Conservation (phyloP, 1,140 invertebrate genomes). For the Drosophila guanche region DNA sequence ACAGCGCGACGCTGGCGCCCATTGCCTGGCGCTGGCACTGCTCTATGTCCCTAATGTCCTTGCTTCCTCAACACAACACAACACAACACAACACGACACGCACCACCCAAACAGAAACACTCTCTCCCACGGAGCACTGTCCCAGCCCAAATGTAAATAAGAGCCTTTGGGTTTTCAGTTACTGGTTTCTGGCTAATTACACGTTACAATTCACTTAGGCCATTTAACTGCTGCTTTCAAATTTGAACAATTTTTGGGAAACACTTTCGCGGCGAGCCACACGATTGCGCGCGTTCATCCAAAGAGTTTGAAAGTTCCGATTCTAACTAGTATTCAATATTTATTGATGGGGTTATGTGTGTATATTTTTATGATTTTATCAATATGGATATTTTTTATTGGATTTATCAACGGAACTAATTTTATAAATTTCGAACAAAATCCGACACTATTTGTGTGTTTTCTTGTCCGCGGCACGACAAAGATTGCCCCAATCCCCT, state of each 20-base stretch:
- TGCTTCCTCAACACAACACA: conserved; percentile 36
- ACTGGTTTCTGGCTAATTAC: conserved; percentile 35
- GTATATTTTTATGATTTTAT: too few relatives aligned
- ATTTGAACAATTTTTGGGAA: conserved; percentile 60
- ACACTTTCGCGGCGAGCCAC: conserved; percentile 19
- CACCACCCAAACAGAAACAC: neutral
- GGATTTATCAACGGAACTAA: too few relatives aligned
- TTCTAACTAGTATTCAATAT: conserved; percentile 57
- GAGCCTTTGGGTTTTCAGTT: neutral
- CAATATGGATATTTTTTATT: too few relatives aligned
- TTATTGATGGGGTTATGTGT: too few relatives aligned
- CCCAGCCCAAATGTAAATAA: conserved; percentile 32
- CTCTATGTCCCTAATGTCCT: conserved; percentile 76
- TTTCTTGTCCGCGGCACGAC: too few relatives aligned
- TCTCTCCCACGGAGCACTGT: conserved; percentile 19
- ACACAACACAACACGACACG: conserved; percentile 26
- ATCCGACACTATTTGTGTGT: too few relatives aligned
- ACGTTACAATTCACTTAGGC: conserved; percentile 44
- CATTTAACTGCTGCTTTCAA: conserved; percentile 51
- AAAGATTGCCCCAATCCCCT: too few relatives aligned
- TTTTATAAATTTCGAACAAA: too few relatives aligned
- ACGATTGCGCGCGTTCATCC: conserved; percentile 57
- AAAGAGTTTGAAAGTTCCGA: conserved; percentile 69
- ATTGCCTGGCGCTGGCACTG: conserved; percentile 12
- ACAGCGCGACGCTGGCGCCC: neutral